Conservation (phyloP, 2,797 vertebrate species). For the Miichthys miiuy region DNA sequence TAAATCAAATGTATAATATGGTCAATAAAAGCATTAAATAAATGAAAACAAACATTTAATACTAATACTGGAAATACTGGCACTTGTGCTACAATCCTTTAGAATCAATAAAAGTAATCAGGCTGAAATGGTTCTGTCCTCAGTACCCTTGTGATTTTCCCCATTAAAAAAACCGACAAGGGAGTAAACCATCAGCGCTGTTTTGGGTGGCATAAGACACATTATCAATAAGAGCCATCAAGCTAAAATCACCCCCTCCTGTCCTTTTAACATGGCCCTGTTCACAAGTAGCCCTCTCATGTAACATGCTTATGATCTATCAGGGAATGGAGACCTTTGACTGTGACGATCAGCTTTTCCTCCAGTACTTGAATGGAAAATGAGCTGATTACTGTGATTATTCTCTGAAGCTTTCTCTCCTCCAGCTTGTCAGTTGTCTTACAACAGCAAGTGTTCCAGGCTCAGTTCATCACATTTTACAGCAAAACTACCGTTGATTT, state of each 20-base stretch:
- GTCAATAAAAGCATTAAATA: not conserved
- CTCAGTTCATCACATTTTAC: not conserved
- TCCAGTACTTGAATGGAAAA: too few species aligned
- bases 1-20: not conserved
- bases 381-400: too few species aligned
- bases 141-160: not conserved
- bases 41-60: not conserved
- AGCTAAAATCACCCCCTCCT: not conserved
- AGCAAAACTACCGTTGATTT: not conserved
- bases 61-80: not conserved
- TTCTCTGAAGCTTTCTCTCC: not conserved
- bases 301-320: not conserved
- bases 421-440: slow-evolving; percentile 2
- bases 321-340: not conserved
- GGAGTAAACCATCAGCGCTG: slow-evolving; percentile 8
- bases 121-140: slow-evolving; percentile 1
- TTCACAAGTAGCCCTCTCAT: not conserved
- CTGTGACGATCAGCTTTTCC: not conserved
- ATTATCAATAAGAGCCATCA: slow-evolving; percentile 23
- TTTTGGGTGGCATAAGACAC: slow-evolving; percentile 10
- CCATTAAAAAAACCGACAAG: not conserved
- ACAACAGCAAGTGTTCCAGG: not conserved
- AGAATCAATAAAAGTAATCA: slow-evolving; percentile 41
- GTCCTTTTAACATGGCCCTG: not conserved
- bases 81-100: not conserved